Conservation (phyloP, 2,113 vertebrate genomes). For the Oostethus manadensis region DNA sequence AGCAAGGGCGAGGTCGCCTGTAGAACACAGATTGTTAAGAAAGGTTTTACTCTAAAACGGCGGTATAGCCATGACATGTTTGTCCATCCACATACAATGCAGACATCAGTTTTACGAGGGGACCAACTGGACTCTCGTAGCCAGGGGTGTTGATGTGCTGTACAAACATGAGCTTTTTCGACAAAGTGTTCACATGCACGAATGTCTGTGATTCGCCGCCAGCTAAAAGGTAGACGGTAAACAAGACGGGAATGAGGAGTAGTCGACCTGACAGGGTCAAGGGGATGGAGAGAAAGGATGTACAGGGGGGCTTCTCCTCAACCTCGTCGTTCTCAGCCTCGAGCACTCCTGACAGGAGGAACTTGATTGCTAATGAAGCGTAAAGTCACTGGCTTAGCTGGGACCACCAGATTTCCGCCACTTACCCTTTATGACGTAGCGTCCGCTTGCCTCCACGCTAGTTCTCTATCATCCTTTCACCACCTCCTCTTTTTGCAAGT, state of each 20-base stretch:
- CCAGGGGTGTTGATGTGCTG: constrained; percentile 3
- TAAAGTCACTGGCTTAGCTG: constrained; percentile 60
- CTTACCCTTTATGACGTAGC: constrained; percentile 62
- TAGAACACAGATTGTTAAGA: no score
- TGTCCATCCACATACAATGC: constrained; percentile 2
- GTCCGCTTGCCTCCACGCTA: constrained; percentile 8
- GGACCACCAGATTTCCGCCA: constrained; percentile 64
- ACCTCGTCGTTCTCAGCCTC: constrained; percentile 37
- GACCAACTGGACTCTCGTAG: neutral
- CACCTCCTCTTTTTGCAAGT: constrained; percentile 21
- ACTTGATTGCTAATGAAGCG: constrained; percentile 67
- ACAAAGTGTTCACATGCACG: constrained; percentile 26
- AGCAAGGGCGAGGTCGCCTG: no score
- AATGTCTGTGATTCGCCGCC: constrained; percentile 41
- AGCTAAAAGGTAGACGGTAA: constrained; percentile 36
- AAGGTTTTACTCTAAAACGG: neutral
- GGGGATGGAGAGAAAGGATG: constrained; percentile 26
- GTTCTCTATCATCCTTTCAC: constrained; percentile 15
- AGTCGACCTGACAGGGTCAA: constrained; percentile 50
- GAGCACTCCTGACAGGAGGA: constrained; percentile 56
- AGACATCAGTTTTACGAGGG: neutral
- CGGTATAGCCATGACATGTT: neutral
- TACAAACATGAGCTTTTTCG: constrained; percentile 12
- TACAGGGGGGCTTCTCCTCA: constrained; percentile 28
- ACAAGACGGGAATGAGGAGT: constrained; percentile 45